A percentile compares a stretch with the other conserved stretches of the same genome.
Evolutionary conservation across 2,888 invertebrate species (phyloP).

Genomic region (Ceraclea dissimilis): DNA sequence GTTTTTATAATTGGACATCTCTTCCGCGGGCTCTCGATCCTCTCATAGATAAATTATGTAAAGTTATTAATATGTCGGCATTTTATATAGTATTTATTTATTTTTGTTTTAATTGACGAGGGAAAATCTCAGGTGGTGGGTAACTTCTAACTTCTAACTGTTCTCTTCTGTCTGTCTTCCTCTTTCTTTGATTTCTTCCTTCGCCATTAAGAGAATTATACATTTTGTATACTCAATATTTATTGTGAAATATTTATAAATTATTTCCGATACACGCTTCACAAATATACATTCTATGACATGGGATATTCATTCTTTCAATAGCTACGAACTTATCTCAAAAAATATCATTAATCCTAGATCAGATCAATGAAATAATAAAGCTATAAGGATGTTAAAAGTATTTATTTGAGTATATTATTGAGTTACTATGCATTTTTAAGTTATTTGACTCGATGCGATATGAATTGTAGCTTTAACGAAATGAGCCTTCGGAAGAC

Average conservation of each 20-base stretch:
- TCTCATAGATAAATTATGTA: slow-evolving; percentile 8
- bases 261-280: too few relatives aligned
- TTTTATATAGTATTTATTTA: neutral
- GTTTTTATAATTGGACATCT: slow-evolving; percentile 28
- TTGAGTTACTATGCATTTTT: neutral
- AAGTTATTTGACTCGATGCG: too few relatives aligned
- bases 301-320: too few relatives aligned
- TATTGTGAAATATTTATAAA: neutral
- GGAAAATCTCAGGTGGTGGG: slow-evolving; percentile 25
- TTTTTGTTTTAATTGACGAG: slow-evolving; percentile 11
- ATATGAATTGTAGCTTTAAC: slow-evolving; percentile 19
- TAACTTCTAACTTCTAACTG: slow-evolving; percentile 14
- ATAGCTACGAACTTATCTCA: too few relatives aligned
- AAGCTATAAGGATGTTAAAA: too few relatives aligned
- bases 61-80: slow-evolving; percentile 7
- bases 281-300: too few relatives aligned
- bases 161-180: slow-evolving; percentile 17
- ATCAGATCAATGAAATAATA: too few relatives aligned
- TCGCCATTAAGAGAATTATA: slow-evolving; percentile 12
- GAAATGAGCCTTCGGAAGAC: slow-evolving; percentile 24
- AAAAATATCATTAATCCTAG: too few relatives aligned
- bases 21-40: slow-evolving; percentile 31
- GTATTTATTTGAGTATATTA: too few relatives aligned
- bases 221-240: neutral
- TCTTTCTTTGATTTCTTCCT: slow-evolving; percentile 18